Evolutionary conservation across 2,797 vertebrate species (phyloP).

Genomic region (Crocidura indochinensis): DNA sequence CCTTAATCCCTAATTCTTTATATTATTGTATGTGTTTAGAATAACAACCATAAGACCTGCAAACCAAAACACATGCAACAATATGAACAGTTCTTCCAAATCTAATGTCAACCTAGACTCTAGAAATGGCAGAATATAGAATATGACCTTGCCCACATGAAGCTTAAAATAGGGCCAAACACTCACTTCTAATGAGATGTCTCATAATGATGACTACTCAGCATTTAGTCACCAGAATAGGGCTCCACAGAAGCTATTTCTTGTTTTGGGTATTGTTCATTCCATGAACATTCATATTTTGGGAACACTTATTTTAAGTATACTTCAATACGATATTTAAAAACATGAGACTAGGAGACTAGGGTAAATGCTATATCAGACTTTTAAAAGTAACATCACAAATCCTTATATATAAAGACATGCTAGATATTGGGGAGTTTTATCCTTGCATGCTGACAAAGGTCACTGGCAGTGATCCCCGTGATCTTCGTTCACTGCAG

Average conservation of each 20-base stretch:
- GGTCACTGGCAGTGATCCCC: not conserved
- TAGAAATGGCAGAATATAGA: too few species aligned
- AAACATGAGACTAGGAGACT: not conserved
- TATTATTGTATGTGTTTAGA: too few species aligned
- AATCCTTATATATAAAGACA: too few species aligned
- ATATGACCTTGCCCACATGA: too few species aligned
- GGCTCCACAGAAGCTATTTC: not conserved
- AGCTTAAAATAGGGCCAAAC: too few species aligned
- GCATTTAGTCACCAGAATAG: not conserved
- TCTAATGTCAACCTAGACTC: not conserved
- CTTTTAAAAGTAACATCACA: not conserved
- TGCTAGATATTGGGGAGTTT: accelerated
- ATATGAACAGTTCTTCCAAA: not conserved
- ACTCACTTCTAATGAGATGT: too few species aligned
- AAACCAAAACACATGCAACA: not conserved
- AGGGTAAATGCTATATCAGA: not conserved
- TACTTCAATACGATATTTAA: not conserved
- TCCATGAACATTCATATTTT: not conserved
- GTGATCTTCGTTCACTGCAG: not conserved
- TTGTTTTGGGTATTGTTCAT: not conserved
- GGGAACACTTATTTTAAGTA: not conserved
- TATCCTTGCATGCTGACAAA: not conserved
- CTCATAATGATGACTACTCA: too few species aligned
- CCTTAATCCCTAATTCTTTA: not conserved
- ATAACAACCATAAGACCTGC: too few species aligned